Conservation (phyloP, 2,113 vertebrate genomes). For the Madoqua kirkii region DNA sequence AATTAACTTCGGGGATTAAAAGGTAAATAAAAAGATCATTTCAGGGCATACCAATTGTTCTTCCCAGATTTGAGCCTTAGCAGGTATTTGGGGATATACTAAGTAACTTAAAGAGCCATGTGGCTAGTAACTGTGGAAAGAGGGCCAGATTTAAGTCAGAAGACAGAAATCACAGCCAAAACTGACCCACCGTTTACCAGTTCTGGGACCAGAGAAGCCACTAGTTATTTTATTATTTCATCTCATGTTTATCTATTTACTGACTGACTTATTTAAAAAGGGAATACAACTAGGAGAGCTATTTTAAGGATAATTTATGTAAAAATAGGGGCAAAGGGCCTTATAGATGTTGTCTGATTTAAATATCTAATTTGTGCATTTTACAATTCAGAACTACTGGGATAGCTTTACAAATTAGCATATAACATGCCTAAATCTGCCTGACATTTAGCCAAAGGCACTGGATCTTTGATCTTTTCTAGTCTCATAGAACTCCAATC, state of each 20-base stretch:
- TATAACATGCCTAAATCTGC: background rate
- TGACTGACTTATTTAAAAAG: background rate
- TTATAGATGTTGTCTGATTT: background rate
- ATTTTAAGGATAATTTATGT: background rate
- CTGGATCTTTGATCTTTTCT: background rate
- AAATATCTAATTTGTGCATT: background rate
- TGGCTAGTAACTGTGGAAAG: background rate
- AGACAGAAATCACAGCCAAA: background rate
- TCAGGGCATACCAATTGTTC: constrained; percentile 42
- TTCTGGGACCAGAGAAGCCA: background rate
- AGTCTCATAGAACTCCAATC: background rate
- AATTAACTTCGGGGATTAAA: constrained; percentile 64
- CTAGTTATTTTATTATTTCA: background rate
- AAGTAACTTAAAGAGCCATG: constrained; percentile 15
- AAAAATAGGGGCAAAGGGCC: background rate
- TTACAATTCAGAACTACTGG: background rate
- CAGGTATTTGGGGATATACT: constrained; percentile 31
- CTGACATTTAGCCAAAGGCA: constrained; percentile 16
- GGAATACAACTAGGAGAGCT: background rate
- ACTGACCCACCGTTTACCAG: background rate
- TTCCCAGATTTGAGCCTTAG: constrained; percentile 38
- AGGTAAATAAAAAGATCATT: constrained; percentile 60
- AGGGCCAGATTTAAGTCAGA: constrained; percentile 21
- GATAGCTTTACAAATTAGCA: background rate
- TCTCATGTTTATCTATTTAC: background rate